Percentiles rank a stretch among this genome's conserved stretches.
Evolutionary conservation across 2,113 vertebrate genomes (phyloP).

Genomic region (Carlito syrichta): DNA sequence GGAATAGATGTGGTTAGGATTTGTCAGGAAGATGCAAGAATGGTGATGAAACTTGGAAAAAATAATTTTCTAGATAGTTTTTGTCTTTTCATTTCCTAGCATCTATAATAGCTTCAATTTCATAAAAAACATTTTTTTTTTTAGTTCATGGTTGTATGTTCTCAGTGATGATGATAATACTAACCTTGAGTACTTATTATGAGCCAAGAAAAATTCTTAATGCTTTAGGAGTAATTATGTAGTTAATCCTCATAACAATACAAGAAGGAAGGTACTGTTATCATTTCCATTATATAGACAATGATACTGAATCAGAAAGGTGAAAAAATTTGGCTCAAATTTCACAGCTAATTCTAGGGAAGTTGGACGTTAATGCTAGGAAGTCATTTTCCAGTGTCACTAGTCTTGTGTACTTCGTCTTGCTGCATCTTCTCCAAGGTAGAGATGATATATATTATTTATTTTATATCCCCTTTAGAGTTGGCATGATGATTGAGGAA

Average conservation of each 20-base stretch:
- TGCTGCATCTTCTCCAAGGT: neutral
- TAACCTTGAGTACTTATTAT: neutral
- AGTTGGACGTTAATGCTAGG: neutral
- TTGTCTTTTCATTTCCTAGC: neutral
- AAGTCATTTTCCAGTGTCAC: neutral
- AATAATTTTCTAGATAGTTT: neutral
- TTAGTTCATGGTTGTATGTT: neutral
- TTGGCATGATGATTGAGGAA: neutral
- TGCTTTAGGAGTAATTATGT: neutral
- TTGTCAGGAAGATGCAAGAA: neutral
- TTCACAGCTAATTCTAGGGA: neutral
- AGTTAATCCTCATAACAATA: neutral
- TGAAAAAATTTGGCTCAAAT: neutral
- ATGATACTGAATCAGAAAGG: neutral
- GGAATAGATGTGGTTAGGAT: neutral
- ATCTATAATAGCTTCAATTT: neutral
- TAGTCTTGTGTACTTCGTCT: neutral
- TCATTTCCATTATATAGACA: neutral
- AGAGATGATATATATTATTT: neutral
- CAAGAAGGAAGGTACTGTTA: neutral
- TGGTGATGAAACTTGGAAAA: neutral
- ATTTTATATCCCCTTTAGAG: neutral
- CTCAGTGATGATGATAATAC: neutral
- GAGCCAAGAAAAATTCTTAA: neutral
- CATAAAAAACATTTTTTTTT: neutral